A percentile compares a stretch with the other conserved stretches of the same genome.
Evolutionary conservation across 2,113 vertebrate genomes (phyloP).

Genomic region (Scopus umbretta): DNA sequence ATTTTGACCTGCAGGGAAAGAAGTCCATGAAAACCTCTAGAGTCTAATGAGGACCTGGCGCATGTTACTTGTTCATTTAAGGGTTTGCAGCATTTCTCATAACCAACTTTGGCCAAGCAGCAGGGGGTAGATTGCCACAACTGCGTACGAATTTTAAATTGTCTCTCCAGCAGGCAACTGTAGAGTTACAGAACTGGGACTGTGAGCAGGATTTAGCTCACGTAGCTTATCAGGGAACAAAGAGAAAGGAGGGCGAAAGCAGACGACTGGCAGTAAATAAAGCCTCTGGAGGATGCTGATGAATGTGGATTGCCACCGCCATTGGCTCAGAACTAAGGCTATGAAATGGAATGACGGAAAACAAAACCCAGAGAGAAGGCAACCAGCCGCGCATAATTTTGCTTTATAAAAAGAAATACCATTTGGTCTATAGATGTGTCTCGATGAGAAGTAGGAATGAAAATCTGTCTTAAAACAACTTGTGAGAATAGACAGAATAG

Average conservation of each 20-base stretch:
- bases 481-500: background rate
- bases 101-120: background rate
- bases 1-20: background rate
- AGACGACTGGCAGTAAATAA: background rate
- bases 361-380: background rate
- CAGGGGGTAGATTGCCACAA: background rate
- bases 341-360: background rate
- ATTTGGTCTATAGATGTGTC: background rate
- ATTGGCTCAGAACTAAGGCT: background rate
- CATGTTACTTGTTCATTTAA: background rate
- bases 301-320: background rate
- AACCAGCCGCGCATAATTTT: background rate
- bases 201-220: background rate
- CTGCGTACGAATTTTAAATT: fast-evolving
- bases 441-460: background rate
- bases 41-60: background rate
- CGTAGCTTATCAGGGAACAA: background rate
- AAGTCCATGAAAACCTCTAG: background rate
- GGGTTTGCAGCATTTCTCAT: background rate
- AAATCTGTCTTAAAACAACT: background rate
- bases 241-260: background rate
- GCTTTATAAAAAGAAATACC: background rate
- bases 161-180: background rate
- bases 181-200: background rate
- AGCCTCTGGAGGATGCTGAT: background rate